Percentiles rank a stretch among this genome's conserved stretches.
Evolutionary conservation across 2,797 vertebrate species (phyloP).

Genomic region (Cetoscarus ocellatus): DNA sequence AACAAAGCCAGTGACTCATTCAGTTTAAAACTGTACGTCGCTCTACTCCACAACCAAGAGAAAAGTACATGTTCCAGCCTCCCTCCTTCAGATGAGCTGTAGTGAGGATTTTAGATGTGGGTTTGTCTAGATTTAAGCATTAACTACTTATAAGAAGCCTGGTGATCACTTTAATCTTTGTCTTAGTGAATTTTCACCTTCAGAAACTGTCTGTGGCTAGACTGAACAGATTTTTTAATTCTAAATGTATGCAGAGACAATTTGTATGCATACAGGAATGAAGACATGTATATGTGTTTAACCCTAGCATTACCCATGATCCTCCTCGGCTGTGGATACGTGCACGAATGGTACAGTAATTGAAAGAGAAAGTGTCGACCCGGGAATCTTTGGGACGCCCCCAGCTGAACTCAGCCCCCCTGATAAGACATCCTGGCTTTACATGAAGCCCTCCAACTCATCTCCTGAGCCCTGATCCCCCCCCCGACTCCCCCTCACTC

Average conservation of each 20-base stretch:
- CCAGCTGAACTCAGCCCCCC: conserved; percentile 60
- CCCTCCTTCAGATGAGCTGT: too few species aligned
- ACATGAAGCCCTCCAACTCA: conserved; percentile 39
- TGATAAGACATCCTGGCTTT: conserved; percentile 59
- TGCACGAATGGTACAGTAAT: conserved; percentile 58
- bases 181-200: too few species aligned
- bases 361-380: conserved; percentile 77
- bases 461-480: conserved; percentile 6
- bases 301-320: conserved; percentile 46
- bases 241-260: not conserved
- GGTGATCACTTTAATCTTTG: too few species aligned
- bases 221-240: conserved; percentile 12
- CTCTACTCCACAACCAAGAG: too few species aligned
- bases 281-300: conserved; percentile 38
- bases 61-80: too few species aligned
- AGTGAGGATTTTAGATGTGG: too few species aligned
- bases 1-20: too few species aligned
- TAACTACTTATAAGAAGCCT: too few species aligned
- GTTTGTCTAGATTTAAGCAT: too few species aligned
- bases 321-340: conserved; percentile 46
- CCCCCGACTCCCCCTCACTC: not conserved
- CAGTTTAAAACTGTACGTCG: too few species aligned
- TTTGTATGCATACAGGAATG: conserved; percentile 35
- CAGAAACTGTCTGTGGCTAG: too few species aligned
- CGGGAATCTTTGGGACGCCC: conserved; percentile 46